Base-by-base conservation (phyloP, 1,140 invertebrate genomes). In the Neodiprion virginianus region DNA sequence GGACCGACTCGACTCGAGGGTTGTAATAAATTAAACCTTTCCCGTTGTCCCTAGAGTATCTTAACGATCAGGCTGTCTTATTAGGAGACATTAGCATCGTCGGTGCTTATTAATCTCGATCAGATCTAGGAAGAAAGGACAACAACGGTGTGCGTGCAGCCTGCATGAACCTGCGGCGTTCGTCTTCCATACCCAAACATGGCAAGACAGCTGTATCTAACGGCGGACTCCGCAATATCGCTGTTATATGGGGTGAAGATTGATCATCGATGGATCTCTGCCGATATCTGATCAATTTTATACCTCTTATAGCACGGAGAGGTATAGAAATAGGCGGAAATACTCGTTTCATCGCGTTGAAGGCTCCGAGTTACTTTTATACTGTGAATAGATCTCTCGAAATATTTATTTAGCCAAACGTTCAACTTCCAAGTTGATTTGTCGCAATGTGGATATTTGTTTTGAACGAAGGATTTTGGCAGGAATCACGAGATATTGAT, bases 11-110 rank as follows among this genome's bases (percentile, higher is more conserved):
- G 53, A 61, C 3, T 61, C n/a, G 53, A 40, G 53, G 53, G 53
- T 61, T 17, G 53, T 61, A 61, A 61, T 61, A 14, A 61, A 61
- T 61, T 17, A 4, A 61, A 8, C n/a, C 53, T 61, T 61, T 61
- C 53, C 4, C 53, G 11, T 61, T 17, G 5, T 61, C 53, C 28
- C 11, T 61, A 61, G 53, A 61, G 53, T 61, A 7, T 61, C n/a
- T 61, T 61, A 61, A 61, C 53, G 53, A 17, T 8, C 53, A 8
- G 11, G 72, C 67, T 53, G 68, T 73, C 72, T 73, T 50, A 67
- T 73, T 73, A 73, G 65, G 67, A 17, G 72, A 53, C 53, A 72
- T 72, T 72, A 73, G 47, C 28, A 73, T 73, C 72, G 72, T 17
- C 65, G 21, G 48, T 48, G 61, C 48, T 66, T 72, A 72, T 73